phyloP scores from a whole-genome alignment of 2,888 invertebrate genomes.

The Polyommatus iphigenia region DNA sequence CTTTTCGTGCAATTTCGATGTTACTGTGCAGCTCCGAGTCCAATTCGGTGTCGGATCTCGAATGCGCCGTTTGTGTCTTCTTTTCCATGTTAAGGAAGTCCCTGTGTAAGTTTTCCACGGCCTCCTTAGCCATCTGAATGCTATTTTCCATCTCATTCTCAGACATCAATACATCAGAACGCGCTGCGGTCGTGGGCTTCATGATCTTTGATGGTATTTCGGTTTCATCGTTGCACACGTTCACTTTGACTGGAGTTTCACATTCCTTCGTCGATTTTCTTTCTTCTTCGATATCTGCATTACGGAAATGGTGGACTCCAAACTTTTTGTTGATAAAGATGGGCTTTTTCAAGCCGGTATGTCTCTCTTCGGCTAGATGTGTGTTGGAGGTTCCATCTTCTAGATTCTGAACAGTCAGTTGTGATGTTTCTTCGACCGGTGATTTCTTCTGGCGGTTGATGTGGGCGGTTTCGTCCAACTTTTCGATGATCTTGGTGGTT shows the following conservation, averaged over 20 bases:
- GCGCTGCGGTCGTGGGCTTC: constrained; percentile 46
- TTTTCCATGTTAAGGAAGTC: constrained; percentile 57
- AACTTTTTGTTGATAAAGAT: constrained; percentile 62
- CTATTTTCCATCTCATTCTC: constrained; percentile 63
- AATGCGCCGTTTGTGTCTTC: constrained; percentile 40
- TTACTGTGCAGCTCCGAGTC: constrained; percentile 59
- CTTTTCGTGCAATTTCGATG: constrained; percentile 60
- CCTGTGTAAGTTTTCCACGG: constrained; percentile 63
- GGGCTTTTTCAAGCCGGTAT: constrained; percentile 54
- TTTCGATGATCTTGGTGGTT: constrained; percentile 39
- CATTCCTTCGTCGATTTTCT: constrained; percentile 57
- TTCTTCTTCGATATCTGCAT: constrained; percentile 56
- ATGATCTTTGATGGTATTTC: constrained; percentile 47
- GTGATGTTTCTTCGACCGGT: constrained; percentile 34
- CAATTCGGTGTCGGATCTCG: constrained; percentile 41
- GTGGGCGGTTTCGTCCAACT: constrained; percentile 41
- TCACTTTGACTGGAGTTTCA: constrained; percentile 57
- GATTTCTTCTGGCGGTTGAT: constrained; percentile 57
- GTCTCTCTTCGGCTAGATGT: constrained; percentile 47
- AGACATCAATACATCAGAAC: constrained; percentile 44
- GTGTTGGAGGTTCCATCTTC: constrained; percentile 38
- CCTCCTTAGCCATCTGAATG: constrained; percentile 65
- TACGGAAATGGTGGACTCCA: constrained; percentile 63
- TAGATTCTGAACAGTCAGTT: constrained; percentile 29
- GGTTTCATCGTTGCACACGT: constrained; percentile 57